Base-by-base conservation (phyloP, 2,113 vertebrate species). In the Prionailurus viverrinus region DNA sequence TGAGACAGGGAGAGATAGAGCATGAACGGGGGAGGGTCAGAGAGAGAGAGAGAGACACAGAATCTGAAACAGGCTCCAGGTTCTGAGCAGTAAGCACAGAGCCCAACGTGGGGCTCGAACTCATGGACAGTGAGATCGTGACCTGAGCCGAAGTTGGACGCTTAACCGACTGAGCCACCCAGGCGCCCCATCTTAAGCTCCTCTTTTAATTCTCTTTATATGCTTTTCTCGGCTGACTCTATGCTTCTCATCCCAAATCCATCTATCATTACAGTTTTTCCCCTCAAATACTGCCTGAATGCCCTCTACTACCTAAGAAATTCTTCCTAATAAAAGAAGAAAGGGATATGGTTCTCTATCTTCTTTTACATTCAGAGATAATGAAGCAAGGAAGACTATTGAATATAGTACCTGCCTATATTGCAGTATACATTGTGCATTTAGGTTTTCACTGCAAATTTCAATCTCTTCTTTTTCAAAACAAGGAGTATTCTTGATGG, bases 381-480 rank as follows among this genome's bases (percentile, higher is more conserved):
- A 71, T 82, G 80, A 87, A 74, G n/a, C 29, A 97, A 79, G 39
- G 71, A 68, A 41, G n/a, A 71, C 12, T 39, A 31, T 12, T 51
- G n/a, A 85, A 48, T 4, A 45, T n/a, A 84, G 14, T 19, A 0
- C 14, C 6, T 25, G 14, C n/a, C 93, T 96, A 51, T 76, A 86
- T 89, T 33, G 45, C 53, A 91, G 45, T 82, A 51, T 65, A 27
- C 86, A 76, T 76, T 58, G 39, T 53, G 0, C 21, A 33, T 86
- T 94, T 85, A n/a, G n/a, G 83, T 82, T 97, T 97, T 90, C 74
- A 80, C 76, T 92, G 21, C 25, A 61, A 87, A 78, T 93, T 87
- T 90, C 71, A 51, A 71, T 45, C 80, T 93, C 41, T 0, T 78
- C 3, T 51, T 82, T 82, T n/a, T 3, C 69, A 66, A 93, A 96